Evolutionary conservation across 2,797 vertebrate genomes (phyloP).

Genomic region (Acanthurus lineatus): DNA sequence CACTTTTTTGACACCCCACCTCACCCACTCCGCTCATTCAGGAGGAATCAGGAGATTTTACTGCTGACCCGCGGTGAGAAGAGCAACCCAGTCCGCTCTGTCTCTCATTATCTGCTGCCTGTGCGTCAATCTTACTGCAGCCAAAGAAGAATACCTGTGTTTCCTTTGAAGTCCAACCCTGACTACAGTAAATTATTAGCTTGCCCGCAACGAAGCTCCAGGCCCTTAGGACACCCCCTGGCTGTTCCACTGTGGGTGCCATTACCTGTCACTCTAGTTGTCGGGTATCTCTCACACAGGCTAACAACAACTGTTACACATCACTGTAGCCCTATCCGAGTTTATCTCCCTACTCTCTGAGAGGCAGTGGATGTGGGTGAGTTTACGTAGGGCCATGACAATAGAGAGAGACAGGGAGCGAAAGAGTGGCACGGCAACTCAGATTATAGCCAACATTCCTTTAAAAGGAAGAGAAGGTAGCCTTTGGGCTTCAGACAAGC

Average conservation of each 20-base stretch:
- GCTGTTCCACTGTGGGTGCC: slow-evolving; percentile 62
- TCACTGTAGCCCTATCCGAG: slow-evolving; percentile 17
- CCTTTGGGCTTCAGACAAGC: slow-evolving; percentile 81
- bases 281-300: slow-evolving; percentile 42
- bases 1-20: slow-evolving; percentile 25
- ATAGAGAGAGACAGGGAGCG: slow-evolving; percentile 52
- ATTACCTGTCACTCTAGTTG: slow-evolving; percentile 68
- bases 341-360: slow-evolving; percentile 41
- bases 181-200: slow-evolving; percentile 75
- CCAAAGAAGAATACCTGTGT: slow-evolving; percentile 79
- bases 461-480: slow-evolving; percentile 83
- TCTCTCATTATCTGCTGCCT: slow-evolving; percentile 79
- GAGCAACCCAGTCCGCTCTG: slow-evolving; percentile 56
- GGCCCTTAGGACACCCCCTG: slow-evolving; percentile 65
- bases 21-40: slow-evolving; percentile 53
- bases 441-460: slow-evolving; percentile 81
- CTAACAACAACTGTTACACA: slow-evolving; percentile 36
- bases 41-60: slow-evolving; percentile 63
- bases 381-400: slow-evolving; percentile 62
- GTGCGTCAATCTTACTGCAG: slow-evolving; percentile 65
- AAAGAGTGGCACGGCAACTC: slow-evolving; percentile 53
- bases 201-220: slow-evolving; percentile 60
- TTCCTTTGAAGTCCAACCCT: slow-evolving; percentile 74
- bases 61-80: slow-evolving; percentile 45
- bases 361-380: slow-evolving; percentile 47